Conservation (phyloP, 1,140 invertebrate genomes). For the Asbolus verrucosus region DNA sequence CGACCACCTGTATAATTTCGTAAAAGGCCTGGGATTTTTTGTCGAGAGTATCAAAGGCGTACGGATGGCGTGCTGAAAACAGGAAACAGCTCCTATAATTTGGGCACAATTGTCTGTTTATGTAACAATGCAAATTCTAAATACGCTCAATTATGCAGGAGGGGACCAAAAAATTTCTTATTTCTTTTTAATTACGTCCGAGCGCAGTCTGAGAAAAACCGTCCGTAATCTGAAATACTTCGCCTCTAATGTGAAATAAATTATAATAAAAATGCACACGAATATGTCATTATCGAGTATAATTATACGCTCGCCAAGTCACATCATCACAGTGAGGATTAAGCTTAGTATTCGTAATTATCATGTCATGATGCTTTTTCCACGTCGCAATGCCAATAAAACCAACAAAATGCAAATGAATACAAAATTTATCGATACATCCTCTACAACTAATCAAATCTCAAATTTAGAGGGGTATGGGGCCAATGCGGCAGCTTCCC, state of each 20-base stretch:
- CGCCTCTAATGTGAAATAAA: slow-evolving; percentile 51
- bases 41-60: neutral
- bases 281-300: slow-evolving; percentile 49
- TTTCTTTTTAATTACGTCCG: slow-evolving; percentile 34
- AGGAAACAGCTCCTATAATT: slow-evolving; percentile 24
- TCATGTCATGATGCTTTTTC: neutral
- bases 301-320: slow-evolving; percentile 35
- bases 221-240: slow-evolving; percentile 41
- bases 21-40: neutral
- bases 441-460: slow-evolving; percentile 40
- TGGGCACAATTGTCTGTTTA: slow-evolving; percentile 26
- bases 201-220: slow-evolving; percentile 32
- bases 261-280: slow-evolving; percentile 50
- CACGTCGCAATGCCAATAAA: slow-evolving; percentile 10
- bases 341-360: slow-evolving; percentile 12
- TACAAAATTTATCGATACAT: slow-evolving; percentile 2
- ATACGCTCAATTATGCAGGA: slow-evolving; percentile 33
- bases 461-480: slow-evolving; percentile 75
- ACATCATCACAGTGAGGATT: slow-evolving; percentile 27
- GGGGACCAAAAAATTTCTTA: slow-evolving; percentile 21
- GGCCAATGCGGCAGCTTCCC: slow-evolving; percentile 78
- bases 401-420: slow-evolving; percentile 17
- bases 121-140: slow-evolving; percentile 36
- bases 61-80: slow-evolving; percentile 13
- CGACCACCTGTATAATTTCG: neutral